phyloP scores from a whole-genome alignment of 1,140 invertebrate species.

The Panagrolaimus sp. region DNA sequence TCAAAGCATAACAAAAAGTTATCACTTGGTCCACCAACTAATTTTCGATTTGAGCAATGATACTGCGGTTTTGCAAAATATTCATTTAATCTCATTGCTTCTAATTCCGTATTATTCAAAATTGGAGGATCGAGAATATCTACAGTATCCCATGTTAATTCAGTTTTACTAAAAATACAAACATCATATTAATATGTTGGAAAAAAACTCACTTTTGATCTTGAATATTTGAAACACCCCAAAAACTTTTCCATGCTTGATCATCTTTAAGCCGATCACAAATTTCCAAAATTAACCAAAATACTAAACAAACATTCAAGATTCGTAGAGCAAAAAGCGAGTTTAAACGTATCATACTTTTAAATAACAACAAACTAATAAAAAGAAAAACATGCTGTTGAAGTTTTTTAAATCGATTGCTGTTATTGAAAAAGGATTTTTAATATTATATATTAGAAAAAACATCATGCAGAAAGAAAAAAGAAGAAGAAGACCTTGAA shows the following conservation, averaged over 20 bases:
- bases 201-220: neutral
- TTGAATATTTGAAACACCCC: neutral
- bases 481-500: too few species aligned
- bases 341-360: too few species aligned
- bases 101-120: neutral
- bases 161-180: neutral
- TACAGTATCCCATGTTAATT: neutral
- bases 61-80: neutral
- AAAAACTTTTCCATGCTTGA: constrained; percentile 11
- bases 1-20: constrained; percentile 3
- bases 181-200: neutral
- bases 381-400: too few species aligned
- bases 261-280: neutral
- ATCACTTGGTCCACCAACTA: neutral
- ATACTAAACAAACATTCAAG: too few species aligned
- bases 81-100: constrained; percentile 13
- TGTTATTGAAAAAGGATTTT: too few species aligned
- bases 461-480: too few species aligned
- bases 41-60: neutral
- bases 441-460: too few species aligned
- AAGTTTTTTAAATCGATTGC: too few species aligned
- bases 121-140: neutral
- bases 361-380: too few species aligned
- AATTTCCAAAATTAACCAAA: neutral
- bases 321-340: too few species aligned